A percentile compares a stretch with the other conserved stretches of the same genome.
Evolutionary conservation across 2,113 vertebrate species (phyloP).

Genomic region (Isichthys henryi): DNA sequence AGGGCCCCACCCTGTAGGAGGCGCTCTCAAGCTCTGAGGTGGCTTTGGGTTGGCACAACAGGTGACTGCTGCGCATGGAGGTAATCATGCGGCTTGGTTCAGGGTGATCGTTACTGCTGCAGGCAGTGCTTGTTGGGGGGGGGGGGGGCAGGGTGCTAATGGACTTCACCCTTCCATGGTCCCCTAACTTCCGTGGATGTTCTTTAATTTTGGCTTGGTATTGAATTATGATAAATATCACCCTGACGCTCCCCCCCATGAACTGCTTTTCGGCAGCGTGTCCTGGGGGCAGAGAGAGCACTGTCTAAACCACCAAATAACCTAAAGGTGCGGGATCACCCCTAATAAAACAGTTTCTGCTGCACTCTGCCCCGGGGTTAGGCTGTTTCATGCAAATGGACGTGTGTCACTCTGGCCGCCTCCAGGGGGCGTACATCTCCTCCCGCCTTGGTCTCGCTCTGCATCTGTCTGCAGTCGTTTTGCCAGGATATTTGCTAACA

Average conservation of each 20-base stretch:
- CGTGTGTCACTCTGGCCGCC: not conserved
- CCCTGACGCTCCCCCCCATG: no score
- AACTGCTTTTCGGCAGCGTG: not conserved
- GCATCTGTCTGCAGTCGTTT: not conserved
- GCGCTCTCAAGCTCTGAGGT: slow-evolving; percentile 51
- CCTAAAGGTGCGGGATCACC: not conserved
- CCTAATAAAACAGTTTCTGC: not conserved
- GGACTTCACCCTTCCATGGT: not conserved
- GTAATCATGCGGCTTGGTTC: slow-evolving; percentile 64
- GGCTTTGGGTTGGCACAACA: slow-evolving; percentile 46
- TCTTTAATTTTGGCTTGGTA: not conserved
- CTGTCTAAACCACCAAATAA: not conserved
- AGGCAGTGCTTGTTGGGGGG: slow-evolving; percentile 56
- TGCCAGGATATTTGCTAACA: not conserved
- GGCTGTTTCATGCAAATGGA: not conserved
- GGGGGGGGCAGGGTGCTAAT: slow-evolving; percentile 15
- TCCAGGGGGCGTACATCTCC: not conserved
- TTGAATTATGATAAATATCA: not conserved
- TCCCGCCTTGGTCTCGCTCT: not conserved
- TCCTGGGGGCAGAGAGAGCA: not conserved
- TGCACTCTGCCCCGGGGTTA: not conserved
- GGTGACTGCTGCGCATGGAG: slow-evolving; percentile 44
- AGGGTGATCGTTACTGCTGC: slow-evolving; percentile 54
- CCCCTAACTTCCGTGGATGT: not conserved
- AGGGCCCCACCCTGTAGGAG: slow-evolving; percentile 40